These are phyloP conservation scores for Tarsius wallacei DNA, from an alignment of 2,797 vertebrate genomes.

Conservation along the genomic window DNA sequence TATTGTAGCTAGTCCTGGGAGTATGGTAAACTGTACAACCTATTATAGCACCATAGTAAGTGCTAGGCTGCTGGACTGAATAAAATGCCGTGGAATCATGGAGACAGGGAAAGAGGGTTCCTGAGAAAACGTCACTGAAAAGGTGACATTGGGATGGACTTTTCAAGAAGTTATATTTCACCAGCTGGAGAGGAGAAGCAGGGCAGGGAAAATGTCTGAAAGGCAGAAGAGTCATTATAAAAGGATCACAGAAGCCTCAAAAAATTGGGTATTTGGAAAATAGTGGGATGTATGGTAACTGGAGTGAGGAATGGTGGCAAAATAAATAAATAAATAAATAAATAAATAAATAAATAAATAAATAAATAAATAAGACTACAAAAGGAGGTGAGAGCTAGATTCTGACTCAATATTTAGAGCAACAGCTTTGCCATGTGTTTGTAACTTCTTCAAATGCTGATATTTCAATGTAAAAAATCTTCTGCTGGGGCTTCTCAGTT, in stretches of 20 bases:
- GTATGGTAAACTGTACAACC: background rate
- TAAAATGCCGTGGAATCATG: background rate
- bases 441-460: slow-evolving; percentile 19
- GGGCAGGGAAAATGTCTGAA: background rate
- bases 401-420: slow-evolving; percentile 36
- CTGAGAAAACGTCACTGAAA: background rate
- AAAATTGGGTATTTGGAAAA: background rate
- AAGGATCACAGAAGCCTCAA: background rate
- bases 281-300: background rate
- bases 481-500: background rate
- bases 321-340: background rate
- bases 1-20: background rate
- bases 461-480: slow-evolving; percentile 20
- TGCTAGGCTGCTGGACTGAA: background rate
- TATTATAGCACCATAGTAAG: background rate
- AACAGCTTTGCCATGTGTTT: background rate
- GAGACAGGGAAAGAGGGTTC: background rate
- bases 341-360: background rate
- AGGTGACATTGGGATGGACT: background rate
- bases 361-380: background rate
- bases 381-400: background rate
- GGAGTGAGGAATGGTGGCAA: background rate
- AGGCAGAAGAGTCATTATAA: background rate
- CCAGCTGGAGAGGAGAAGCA: background rate
- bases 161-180: background rate